Evolutionary conservation across 2,797 vertebrate genomes (phyloP), one percentile per base, ranked within the genome.

Genomic region (Takifugu rubripes): DNA sequence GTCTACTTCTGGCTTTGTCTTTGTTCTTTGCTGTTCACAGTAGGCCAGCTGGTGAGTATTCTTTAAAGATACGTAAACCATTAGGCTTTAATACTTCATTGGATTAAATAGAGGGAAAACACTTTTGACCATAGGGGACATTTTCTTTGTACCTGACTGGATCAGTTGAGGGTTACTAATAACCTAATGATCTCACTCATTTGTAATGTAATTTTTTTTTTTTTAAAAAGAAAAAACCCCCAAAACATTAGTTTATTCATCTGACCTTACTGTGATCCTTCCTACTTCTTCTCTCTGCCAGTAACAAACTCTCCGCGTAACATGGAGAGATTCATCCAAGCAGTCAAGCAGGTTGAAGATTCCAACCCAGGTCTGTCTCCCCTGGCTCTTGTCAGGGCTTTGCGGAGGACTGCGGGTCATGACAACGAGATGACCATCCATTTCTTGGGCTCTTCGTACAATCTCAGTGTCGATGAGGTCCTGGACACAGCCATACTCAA

Each of bases 251-350:
- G 17, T 25, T 55, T 5, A 17, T 42, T 42, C n/a, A 44, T 7
- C 29, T 49, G 2, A n/a, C 26, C 27, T 42, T 8, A 29, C 49
- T 0, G 6, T 42, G 0, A 21, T 33, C 7, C 25, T 44, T 27
- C 52, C 5, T 40, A 3, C 44, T 51, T 46, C 16, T n/a, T 46
- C n/a, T 17, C 7, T 11, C 44, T 46, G 44, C 44, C 44, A 21
- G 16, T 46, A 17, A 21, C 64, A 1, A 21, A 66, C 52, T 71
- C 90, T 12, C 70, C 90, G 0, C 72, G 82, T 44, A 85, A 77
- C 72, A 91, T 93, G 86, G 87, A 89, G 45, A 84, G 87, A 0
- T 78, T 95, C 64, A 80, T 92, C 29, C 61, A 11, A 58, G 86
- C 87, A 0, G 66, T 93, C 54, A 59, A 78, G 26, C 76, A 88